Evolutionary conservation across 2,113 vertebrate species (phyloP).

Genomic region (Terrapene triunguis): DNA sequence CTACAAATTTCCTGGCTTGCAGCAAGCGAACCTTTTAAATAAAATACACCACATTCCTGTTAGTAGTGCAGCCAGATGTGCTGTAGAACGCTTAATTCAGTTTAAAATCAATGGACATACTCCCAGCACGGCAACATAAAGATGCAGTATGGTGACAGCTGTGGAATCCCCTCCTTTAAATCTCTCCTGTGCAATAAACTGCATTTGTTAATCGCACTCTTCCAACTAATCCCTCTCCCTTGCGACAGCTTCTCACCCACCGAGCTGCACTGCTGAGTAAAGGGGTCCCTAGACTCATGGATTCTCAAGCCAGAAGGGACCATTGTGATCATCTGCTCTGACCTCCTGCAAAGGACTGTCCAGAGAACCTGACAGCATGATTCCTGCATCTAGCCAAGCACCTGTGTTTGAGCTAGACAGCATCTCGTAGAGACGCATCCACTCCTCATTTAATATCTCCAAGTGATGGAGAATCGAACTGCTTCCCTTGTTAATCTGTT

Average conservation of each 20-base stretch:
- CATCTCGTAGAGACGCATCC: not conserved
- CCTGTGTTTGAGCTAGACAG: not conserved
- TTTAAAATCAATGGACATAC: not conserved
- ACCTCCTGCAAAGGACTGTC: not conserved
- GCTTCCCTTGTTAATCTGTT: not conserved
- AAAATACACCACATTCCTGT: not conserved
- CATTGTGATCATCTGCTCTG: not conserved
- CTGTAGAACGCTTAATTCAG: not conserved
- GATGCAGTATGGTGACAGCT: fast-evolving
- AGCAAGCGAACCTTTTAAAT: not conserved
- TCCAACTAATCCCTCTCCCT: not conserved
- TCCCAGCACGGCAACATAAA: not conserved
- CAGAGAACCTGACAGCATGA: not conserved
- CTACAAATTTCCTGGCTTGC: not conserved
- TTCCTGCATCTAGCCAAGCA: not conserved
- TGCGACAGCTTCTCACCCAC: not conserved
- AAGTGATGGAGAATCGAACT: not conserved
- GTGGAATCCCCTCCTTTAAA: not conserved
- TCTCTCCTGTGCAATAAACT: not conserved
- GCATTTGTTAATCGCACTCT: not conserved
- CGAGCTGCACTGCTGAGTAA: not conserved
- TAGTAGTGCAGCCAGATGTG: not conserved
- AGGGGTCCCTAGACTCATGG: not conserved
- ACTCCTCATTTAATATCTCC: not conserved
- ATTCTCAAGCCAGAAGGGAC: not conserved